phyloP scores from a whole-genome alignment of 1,140 invertebrate genomes.

The Neodiprion virginianus region DNA sequence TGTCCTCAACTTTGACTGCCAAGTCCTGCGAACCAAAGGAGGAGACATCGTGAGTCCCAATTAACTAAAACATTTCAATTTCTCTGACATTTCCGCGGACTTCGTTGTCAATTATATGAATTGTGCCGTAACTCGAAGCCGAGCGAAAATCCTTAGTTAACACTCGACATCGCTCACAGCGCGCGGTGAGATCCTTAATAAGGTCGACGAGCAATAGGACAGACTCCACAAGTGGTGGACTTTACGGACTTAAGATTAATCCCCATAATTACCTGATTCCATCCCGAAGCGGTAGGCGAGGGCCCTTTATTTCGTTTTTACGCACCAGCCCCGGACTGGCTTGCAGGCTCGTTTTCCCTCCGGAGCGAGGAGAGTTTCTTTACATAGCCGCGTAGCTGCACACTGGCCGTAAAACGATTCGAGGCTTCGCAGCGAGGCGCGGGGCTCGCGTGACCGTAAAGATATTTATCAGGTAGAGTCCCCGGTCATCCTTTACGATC shows the following conservation, averaged over 20 bases:
- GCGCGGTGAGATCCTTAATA: too few species aligned
- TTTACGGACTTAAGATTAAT: conserved; percentile 62
- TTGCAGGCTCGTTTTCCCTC: not conserved
- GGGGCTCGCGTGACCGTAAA: conserved; percentile 36
- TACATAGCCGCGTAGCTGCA: conserved; percentile 22
- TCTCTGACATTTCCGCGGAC: too few species aligned
- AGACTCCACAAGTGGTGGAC: conserved; percentile 60
- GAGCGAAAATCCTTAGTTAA: too few species aligned
- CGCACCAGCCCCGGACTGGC: conserved; percentile 17
- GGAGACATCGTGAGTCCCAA: too few species aligned
- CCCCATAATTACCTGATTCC: conserved; percentile 56
- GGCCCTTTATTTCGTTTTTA: conserved; percentile 49
- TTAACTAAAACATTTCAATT: too few species aligned
- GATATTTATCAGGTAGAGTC: conserved; percentile 49
- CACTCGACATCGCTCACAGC: too few species aligned
- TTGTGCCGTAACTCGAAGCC: too few species aligned
- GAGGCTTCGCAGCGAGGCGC: not conserved
- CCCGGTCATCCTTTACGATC: conserved; percentile 42
- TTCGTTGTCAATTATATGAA: too few species aligned
- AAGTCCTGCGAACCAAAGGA: too few species aligned
- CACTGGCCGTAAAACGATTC: not conserved
- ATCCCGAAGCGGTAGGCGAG: conserved; percentile 12
- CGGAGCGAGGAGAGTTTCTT: not conserved
- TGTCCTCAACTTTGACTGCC: too few species aligned
- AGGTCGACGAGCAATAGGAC: not conserved